Evolutionary conservation across 2,797 vertebrate genomes (phyloP).

Genomic region (Clarias fuscus): DNA sequence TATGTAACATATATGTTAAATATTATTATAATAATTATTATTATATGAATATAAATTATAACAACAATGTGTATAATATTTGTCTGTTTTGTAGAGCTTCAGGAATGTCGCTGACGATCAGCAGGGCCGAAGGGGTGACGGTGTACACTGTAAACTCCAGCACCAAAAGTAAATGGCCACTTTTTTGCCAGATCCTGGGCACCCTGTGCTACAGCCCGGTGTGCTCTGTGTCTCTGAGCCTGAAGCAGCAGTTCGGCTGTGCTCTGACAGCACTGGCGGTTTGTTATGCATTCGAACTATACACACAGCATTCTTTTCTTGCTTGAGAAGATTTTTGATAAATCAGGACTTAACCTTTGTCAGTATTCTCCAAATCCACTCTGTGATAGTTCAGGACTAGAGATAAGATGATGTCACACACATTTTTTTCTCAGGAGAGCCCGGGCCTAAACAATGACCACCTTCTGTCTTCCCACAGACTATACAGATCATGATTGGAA

Average conservation of each 20-base stretch:
- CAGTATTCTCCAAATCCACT: neutral
- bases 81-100: neutral
- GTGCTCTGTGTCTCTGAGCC: constrained; percentile 57
- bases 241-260: constrained; percentile 43
- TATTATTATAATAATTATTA: no score
- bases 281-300: constrained; percentile 24
- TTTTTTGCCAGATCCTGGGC: constrained; percentile 68
- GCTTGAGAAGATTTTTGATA: neutral
- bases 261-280: constrained; percentile 63
- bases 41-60: neutral
- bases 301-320: neutral
- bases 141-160: constrained; percentile 66
- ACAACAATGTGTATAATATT: no score
- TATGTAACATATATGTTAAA: no score
- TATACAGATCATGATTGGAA: constrained; percentile 72
- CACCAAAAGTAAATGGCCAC: constrained; percentile 59
- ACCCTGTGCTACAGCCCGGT: constrained; percentile 67
- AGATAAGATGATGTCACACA: neutral
- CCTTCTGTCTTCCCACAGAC: constrained; percentile 54
- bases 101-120: constrained; percentile 66
- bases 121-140: constrained; percentile 61
- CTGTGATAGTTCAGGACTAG: neutral
- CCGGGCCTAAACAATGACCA: neutral
- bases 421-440: neutral
- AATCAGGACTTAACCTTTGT: neutral